Percentiles rank a stretch among this genome's conserved stretches.
phyloP scores from a whole-genome alignment of 2,797 vertebrate genomes.

The Hydrophis major region DNA sequence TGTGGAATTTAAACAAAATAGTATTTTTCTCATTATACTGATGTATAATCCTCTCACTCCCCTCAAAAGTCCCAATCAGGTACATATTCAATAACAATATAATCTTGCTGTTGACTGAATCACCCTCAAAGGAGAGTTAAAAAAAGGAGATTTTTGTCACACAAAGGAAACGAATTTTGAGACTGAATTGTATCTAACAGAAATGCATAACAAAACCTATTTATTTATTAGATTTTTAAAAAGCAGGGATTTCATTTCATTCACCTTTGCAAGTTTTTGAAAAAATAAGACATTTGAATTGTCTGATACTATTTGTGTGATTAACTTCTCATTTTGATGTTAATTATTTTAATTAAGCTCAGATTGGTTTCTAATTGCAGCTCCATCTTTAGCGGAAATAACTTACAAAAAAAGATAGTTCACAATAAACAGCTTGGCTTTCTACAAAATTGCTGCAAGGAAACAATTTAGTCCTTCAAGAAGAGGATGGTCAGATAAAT shows the following conservation, averaged over 20 bases:
- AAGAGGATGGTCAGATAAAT: not conserved
- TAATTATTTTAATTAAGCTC: constrained; percentile 5
- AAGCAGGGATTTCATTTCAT: constrained; percentile 2
- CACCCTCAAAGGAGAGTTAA: not conserved
- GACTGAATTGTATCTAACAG: not conserved
- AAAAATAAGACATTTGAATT: not conserved
- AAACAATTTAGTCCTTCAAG: not conserved
- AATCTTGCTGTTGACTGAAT: not conserved
- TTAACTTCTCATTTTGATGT: constrained; percentile 2
- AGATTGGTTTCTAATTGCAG: not conserved
- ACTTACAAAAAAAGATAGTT: not conserved
- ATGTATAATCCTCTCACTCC: not conserved
- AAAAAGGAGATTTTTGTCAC: not conserved
- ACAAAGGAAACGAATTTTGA: not conserved
- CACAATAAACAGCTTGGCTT: not conserved
- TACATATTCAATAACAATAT: not conserved
- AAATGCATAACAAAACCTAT: not conserved
- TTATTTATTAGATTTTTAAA: not conserved
- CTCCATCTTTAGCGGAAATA: not conserved
- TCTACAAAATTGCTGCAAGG: not conserved
- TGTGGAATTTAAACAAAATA: not conserved
- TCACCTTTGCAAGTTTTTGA: not conserved
- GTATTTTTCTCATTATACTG: not conserved
- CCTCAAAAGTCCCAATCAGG: not conserved
- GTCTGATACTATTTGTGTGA: constrained; percentile 1